Base-by-base conservation (phyloP, 2,888 invertebrate species). In the Mechanitis mazaeus region DNA sequence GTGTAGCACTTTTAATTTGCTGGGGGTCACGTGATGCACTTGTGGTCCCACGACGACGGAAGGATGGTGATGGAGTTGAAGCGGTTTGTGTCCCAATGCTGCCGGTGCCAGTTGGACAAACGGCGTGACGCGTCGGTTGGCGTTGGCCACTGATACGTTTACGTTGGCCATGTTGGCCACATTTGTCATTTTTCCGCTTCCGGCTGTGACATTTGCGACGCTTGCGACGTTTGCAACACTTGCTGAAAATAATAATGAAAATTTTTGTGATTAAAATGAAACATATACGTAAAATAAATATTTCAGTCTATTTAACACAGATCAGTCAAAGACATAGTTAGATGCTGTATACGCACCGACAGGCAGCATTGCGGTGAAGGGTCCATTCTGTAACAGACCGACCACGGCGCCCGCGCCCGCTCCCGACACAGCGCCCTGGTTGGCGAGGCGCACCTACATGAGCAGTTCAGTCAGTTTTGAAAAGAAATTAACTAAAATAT, bases 311-410 rank as follows among this genome's bases (percentile, higher is more conserved):
- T 35, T 35, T 35, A 35, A 35, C 6, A 3, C 35, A 35, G 20
- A 20, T 20, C 20, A 20, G 20, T 20, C 20, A 20, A 20, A 20
- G 20, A 20, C 1, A 20, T 20, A 20, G 20, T 9, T 42, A 9
- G 11, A 42, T 11, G 42, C 6, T 42, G 42, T 72, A 64, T 62
- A 55, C 80, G 81, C 31, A 81, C 71, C 0, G 85, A 81, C 61
- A 83, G 65, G 2, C 7, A 80, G 85, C 33, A 81, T 76, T 70
- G 81, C 68, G 70, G 79, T 67, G 75, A 83, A 87, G 2, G 89
- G 89, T 0, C 89, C 89, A 70, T 90, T 90, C 69, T 84, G 86
- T 6, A 88, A 77, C 54, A 87, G 63, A 45, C 87, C 85, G 35
- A 77, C 74, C 45, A 77, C 76, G 2, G 72, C 64, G 28, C 71